Base-by-base conservation (phyloP, 1,140 invertebrate genomes). In the Leptopilina clavipes region DNA sequence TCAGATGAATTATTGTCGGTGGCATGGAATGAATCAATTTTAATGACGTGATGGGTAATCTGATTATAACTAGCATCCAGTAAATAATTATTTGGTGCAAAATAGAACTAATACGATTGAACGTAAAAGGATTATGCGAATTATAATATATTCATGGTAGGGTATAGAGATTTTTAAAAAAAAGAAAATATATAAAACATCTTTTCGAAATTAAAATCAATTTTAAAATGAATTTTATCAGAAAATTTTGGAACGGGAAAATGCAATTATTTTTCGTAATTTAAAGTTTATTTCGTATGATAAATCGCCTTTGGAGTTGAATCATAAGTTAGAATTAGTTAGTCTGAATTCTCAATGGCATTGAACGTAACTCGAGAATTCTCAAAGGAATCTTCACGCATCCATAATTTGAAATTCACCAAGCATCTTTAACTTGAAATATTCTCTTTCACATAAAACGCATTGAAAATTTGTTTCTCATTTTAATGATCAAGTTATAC, bases 321-420 rank as follows among this genome's bases (percentile, higher is more conserved):
- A 10, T 8, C 11, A 22, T 59, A 22, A 19, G n/a, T 65, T 14
- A 37, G 25, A 31, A 65, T 8, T 14, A 65, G 59, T 31, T 31
- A 65, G 25, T 31, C 19, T 31, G 22, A 31, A 65, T 65, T 65
- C 59, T 65, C 19, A 11, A 14, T 1, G 14, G 25, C 5, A 7
- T 25, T 25, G 19, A 31, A 31, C 19, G 11, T 65, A 65, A 31
- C 5, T 65, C 12, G 59, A 31, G 19, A 37, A 65, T 65, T 31
- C 59, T 65, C 59, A 31, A 65, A 65, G 59, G 59, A 65, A 65
- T 31, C 22, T 31, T 59, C 3, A 65, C 59, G 59, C 59, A 65
- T n/a, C 25, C 6, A 31, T 31, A 65, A 31, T 11, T 31, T 65
- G 22, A 65, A n/a, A 31, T 65, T 25, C 56, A 25, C 19, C 22